Evolutionary conservation across 2,113 vertebrate species (phyloP).

Genomic region (Phocoena sinus): DNA sequence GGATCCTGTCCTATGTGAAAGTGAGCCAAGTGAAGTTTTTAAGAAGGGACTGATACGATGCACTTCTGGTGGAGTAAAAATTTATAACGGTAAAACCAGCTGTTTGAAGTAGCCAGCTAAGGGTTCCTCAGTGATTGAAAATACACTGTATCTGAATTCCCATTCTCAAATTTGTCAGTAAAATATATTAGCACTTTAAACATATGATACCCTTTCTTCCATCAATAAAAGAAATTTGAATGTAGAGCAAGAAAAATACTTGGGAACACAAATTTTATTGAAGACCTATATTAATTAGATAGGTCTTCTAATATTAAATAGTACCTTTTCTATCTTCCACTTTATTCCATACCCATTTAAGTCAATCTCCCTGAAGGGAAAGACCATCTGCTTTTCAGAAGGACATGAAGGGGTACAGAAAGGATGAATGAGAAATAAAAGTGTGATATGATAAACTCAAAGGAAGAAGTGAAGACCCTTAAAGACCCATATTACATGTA

Average conservation of each 20-base stretch:
- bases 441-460: not conserved
- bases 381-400: not conserved
- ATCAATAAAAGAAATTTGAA: not conserved
- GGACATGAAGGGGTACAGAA: not conserved
- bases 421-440: not conserved
- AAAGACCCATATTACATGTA: not conserved
- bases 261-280: not conserved
- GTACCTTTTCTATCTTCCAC: not conserved
- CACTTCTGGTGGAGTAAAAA: not conserved
- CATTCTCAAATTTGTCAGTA: not conserved
- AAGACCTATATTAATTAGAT: not conserved
- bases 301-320: not conserved
- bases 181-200: not conserved
- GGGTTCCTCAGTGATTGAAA: not conserved
- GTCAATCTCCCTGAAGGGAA: not conserved
- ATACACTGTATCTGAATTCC: not conserved
- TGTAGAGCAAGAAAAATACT: not conserved
- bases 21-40: conserved; percentile 12
- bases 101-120: not conserved
- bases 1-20: not conserved
- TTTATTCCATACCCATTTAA: not conserved
- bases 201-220: not conserved
- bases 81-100: not conserved
- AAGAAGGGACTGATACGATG: not conserved
- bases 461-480: not conserved